These are phyloP conservation scores for Hybognathus amarus DNA, from an alignment of 2,797 vertebrate species.

Conservation along the genomic window DNA sequence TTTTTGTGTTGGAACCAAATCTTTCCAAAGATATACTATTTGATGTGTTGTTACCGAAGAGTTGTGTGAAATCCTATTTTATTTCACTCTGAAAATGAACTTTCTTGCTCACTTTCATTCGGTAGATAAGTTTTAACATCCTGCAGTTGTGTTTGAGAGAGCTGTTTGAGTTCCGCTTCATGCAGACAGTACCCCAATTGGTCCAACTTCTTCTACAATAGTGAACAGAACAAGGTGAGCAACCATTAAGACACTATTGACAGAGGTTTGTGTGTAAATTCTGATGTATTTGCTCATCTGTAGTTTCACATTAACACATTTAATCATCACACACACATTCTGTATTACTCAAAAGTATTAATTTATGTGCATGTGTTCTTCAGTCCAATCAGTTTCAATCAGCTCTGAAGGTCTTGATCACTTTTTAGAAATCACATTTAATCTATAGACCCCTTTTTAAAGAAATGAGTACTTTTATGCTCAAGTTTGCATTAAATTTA, in stretches of 20 bases:
- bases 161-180: constrained; percentile 92
- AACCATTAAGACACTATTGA: neutral
- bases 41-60: neutral
- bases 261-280: neutral
- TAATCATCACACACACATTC: neutral
- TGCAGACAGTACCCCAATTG: constrained; percentile 96
- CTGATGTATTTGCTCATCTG: neutral
- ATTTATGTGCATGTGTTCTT: neutral
- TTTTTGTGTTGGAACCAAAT: neutral
- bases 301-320: neutral
- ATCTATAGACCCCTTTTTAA: neutral
- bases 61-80: neutral
- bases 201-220: constrained; percentile 92
- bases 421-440: neutral
- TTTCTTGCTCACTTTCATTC: neutral
- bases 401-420: neutral
- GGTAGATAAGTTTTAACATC: constrained; percentile 85
- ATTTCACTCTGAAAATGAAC: neutral
- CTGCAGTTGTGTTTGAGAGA: constrained; percentile 87
- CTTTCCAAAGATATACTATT: neutral
- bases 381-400: neutral
- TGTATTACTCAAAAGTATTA: neutral
- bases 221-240: constrained; percentile 80
- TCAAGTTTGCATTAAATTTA: neutral
- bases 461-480: neutral